Base-by-base conservation (phyloP, 2,888 invertebrate genomes). In the Mechanitis mazaeus region DNA sequence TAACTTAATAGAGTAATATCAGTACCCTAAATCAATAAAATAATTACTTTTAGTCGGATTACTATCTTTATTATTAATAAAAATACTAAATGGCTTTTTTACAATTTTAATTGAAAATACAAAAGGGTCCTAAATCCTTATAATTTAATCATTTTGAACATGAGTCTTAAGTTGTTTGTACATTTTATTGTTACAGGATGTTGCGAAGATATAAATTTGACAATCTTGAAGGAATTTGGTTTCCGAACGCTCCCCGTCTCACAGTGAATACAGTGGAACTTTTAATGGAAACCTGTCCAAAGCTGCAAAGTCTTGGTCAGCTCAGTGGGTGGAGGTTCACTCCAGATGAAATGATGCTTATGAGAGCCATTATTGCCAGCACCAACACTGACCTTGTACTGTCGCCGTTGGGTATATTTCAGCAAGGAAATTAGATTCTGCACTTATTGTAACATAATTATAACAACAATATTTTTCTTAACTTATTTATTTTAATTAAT, bases 321-420 rank as follows among this genome's bases (percentile, higher is more conserved):
- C 78, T 94, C 28, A 93, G 91, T 55, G 93, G 93, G 0, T 94
- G 94, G 94, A 89, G 92, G 64, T 85, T 93, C 65, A 92, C 92
- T 0, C 92, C 92, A 0, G 93, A 93, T 71, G 94, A 94, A 68
- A 88, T 94, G 80, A 92, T 94, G 77, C 83, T 93, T 47, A 91
- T 94, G 79, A 88, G 93, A 65, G 92, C 92, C 12, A 88, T 94
- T 65, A 90, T 94, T 42, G 91, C 92, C 33, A 92, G 93, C 72
- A 93, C 93, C 54, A 94, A 94, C 72, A 92, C 92, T 1, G 92
- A 93, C 75, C 81, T 94, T 67, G 91, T 93, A 66, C 81, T 94
- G 70, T 91, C 92, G 53, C 93, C 94, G 12, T 87, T 91, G 55
- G 92, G 91, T 66, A 91, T 93, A 74, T 91, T 88, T 74, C 90